These are phyloP conservation scores for Scaptomyza flava DNA, from an alignment of 2,888 invertebrate species.

Conservation along the genomic window DNA sequence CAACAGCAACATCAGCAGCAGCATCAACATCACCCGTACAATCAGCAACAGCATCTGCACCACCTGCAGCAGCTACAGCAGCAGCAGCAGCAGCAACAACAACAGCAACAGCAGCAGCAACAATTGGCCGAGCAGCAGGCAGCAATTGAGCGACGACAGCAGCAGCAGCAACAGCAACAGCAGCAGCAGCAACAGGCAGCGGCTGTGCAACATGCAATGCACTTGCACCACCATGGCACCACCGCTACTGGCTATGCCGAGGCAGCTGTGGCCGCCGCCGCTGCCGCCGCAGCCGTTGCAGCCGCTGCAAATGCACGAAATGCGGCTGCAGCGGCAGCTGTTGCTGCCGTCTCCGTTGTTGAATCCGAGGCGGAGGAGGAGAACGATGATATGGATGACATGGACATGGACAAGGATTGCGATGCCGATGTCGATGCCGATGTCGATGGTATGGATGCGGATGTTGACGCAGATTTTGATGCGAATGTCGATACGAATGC, in stretches of 20 bases:
- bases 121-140: constrained; percentile 65
- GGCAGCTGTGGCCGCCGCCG: constrained; percentile 68
- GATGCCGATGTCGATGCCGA: constrained; percentile 40
- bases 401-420: constrained; percentile 54
- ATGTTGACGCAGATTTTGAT: constrained; percentile 28
- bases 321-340: constrained; percentile 60
- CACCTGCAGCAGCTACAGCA: constrained; percentile 79
- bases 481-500: constrained; percentile 38
- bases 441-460: constrained; percentile 23
- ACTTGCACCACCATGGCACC: constrained; percentile 62
- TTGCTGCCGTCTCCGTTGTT: constrained; percentile 48
- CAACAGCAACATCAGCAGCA: constrained; percentile 33
- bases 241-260: constrained; percentile 65
- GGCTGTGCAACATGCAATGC: constrained; percentile 53
- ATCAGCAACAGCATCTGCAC: constrained; percentile 80
- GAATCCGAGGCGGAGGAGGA: constrained; percentile 63
- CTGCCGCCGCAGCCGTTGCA: constrained; percentile 65
- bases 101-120: constrained; percentile 74
- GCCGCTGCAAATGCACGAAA: constrained; percentile 66
- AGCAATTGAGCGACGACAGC: constrained; percentile 49
- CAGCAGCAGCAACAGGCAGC: constrained; percentile 70
- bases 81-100: constrained; percentile 60
- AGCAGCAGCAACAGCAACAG: constrained; percentile 69
- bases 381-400: constrained; percentile 49
- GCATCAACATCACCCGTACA: constrained; percentile 80